Percentiles rank a stretch among this genome's conserved stretches.
Evolutionary conservation across 2,797 vertebrate genomes (phyloP).

Genomic region (Sebastes vulpes): DNA sequence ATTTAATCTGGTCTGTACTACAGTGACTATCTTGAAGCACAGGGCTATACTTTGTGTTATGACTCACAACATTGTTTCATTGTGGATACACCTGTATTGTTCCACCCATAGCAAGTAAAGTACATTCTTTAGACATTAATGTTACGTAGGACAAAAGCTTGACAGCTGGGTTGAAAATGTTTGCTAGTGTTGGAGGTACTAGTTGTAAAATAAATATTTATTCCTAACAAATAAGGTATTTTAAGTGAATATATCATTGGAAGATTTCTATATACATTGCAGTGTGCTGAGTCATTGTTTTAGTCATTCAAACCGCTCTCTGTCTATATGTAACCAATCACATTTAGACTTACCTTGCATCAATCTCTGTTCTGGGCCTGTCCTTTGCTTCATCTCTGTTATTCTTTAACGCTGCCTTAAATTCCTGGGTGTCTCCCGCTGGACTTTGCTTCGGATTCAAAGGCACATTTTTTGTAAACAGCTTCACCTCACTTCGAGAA

Average conservation of each 20-base stretch:
- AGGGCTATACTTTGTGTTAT: constrained; percentile 47
- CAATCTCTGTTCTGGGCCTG: constrained; percentile 18
- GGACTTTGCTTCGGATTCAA: constrained; percentile 46
- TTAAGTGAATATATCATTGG: neutral
- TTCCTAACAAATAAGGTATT: neutral
- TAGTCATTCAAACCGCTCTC: neutral
- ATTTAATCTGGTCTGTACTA: neutral
- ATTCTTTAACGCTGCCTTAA: neutral
- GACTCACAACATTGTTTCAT: constrained; percentile 46
- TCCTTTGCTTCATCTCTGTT: constrained; percentile 36
- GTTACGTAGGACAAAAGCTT: neutral
- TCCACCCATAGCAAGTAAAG: constrained; percentile 15
- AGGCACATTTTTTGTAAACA: constrained; percentile 76
- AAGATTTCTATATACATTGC: neutral
- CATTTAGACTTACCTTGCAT: constrained; percentile 58
- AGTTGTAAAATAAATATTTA: neutral
- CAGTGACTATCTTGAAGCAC: neutral
- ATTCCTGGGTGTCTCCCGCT: neutral
- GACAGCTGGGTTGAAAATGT: neutral
- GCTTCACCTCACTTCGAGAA: constrained; percentile 79
- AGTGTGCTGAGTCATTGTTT: neutral
- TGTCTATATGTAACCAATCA: neutral
- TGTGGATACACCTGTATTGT: constrained; percentile 18
- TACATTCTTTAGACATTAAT: constrained; percentile 23
- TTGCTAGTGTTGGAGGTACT: neutral